A percentile compares a stretch with the other conserved stretches of the same genome.
Conservation (phyloP, 2,113 vertebrate species). For the Nycticryphes semicollaris region DNA sequence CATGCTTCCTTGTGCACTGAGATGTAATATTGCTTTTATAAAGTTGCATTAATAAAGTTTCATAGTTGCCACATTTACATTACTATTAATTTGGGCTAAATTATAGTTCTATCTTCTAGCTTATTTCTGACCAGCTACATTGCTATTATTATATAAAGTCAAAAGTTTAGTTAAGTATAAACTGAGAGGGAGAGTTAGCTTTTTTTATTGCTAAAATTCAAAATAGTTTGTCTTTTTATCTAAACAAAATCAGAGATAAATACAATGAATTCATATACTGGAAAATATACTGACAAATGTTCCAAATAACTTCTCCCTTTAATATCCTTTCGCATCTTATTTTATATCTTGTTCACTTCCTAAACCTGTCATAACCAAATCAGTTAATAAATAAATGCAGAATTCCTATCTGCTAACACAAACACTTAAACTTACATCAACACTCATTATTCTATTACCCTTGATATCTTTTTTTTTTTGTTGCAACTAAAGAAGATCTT, state of each 20-base stretch:
- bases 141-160: neutral
- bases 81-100: neutral
- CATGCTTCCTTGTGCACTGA: neutral
- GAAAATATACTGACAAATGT: neutral
- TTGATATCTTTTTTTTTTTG: neutral
- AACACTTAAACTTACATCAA: neutral
- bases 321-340: neutral
- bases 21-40: neutral
- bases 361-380: neutral
- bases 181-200: neutral
- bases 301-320: neutral
- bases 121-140: neutral
- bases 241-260: neutral
- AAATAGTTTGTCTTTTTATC: neutral
- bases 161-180: neutral
- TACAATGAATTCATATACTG: neutral
- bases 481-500: neutral
- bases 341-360: neutral
- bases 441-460: neutral
- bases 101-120: neutral
- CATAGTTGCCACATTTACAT: neutral
- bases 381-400: neutral
- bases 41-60: neutral
- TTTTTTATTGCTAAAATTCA: neutral
- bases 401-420: neutral